Evolutionary conservation across 2,888 invertebrate species (phyloP).

Genomic region (Acanthosoma haemorrhoidale): DNA sequence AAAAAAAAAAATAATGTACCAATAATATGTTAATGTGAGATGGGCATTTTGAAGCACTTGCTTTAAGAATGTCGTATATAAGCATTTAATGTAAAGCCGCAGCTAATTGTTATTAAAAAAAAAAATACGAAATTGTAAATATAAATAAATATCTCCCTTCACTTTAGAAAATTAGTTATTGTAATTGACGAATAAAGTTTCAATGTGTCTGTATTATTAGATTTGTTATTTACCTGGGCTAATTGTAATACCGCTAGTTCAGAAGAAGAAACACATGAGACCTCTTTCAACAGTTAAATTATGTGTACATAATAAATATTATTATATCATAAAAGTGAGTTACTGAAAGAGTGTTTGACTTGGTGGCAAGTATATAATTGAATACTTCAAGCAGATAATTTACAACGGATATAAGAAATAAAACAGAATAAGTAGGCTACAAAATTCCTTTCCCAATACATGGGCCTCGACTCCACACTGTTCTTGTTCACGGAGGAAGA

Average conservation of each 20-base stretch:
- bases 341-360: too few relatives aligned
- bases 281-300: too few relatives aligned
- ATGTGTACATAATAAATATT: too few relatives aligned
- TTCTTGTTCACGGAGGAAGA: too few relatives aligned
- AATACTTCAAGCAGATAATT: too few relatives aligned
- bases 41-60: not conserved
- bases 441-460: too few relatives aligned
- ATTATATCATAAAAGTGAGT: too few relatives aligned
- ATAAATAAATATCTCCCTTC: constrained; percentile 12
- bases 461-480: too few relatives aligned
- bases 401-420: too few relatives aligned
- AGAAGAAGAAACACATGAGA: too few relatives aligned
- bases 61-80: not conserved
- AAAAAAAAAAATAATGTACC: not conserved
- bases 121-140: constrained; percentile 12
- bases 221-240: not conserved
- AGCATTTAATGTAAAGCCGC: constrained; percentile 5
- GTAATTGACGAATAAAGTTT: constrained; percentile 25
- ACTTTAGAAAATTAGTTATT: constrained; percentile 14
- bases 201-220: constrained; percentile 12
- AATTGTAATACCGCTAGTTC: not conserved
- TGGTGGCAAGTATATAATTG: too few relatives aligned
- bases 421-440: too few relatives aligned
- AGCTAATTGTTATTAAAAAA: constrained; percentile 7
- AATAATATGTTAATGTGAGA: not conserved